A percentile compares a stretch with the other conserved stretches of the same genome.
Evolutionary conservation across 2,888 invertebrate species (phyloP).

Genomic region (Marasmarcha lunaedactyla): DNA sequence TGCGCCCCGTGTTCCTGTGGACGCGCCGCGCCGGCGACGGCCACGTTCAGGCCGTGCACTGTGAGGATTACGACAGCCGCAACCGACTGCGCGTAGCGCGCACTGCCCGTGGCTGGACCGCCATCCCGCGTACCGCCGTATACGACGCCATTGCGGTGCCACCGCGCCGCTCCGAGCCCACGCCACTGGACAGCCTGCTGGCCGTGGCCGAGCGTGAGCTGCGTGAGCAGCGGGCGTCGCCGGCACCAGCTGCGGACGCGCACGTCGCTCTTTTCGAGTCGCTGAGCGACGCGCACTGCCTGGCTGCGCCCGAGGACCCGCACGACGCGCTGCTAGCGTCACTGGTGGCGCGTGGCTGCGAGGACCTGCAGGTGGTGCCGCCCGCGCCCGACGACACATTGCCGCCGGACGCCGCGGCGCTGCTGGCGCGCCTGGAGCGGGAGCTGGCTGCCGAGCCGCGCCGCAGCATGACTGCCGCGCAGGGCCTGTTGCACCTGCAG

Average conservation of each 20-base stretch:
- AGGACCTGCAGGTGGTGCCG: constrained; percentile 68
- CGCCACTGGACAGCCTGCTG: constrained; percentile 72
- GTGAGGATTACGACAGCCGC: constrained; percentile 88
- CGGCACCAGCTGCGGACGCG: constrained; percentile 41
- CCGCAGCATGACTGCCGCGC: constrained; percentile 53
- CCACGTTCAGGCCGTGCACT: constrained; percentile 84
- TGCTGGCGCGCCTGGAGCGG: constrained; percentile 72
- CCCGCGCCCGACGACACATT: constrained; percentile 54
- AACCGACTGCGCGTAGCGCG: constrained; percentile 87
- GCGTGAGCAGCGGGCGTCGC: constrained; percentile 35
- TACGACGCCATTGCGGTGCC: constrained; percentile 56
- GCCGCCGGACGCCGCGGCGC: constrained; percentile 47
- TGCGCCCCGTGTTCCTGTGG: constrained; percentile 89
- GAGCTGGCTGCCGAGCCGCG: constrained; percentile 68
- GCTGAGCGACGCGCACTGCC: constrained; percentile 58
- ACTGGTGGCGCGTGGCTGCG: constrained; percentile 72
- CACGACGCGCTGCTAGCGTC: constrained; percentile 71
- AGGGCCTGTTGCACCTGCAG: constrained; percentile 51
- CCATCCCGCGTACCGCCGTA: constrained; percentile 82
- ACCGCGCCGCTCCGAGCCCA: constrained; percentile 42
- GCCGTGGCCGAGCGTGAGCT: constrained; percentile 72
- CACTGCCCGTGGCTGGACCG: constrained; percentile 85
- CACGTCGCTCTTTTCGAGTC: constrained; percentile 57
- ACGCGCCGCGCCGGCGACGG: constrained; percentile 80
- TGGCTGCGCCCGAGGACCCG: constrained; percentile 52